These are phyloP conservation scores for Dolichallabes microphthalmus DNA, from an alignment of 2,113 vertebrate genomes.

Conservation along the genomic window DNA sequence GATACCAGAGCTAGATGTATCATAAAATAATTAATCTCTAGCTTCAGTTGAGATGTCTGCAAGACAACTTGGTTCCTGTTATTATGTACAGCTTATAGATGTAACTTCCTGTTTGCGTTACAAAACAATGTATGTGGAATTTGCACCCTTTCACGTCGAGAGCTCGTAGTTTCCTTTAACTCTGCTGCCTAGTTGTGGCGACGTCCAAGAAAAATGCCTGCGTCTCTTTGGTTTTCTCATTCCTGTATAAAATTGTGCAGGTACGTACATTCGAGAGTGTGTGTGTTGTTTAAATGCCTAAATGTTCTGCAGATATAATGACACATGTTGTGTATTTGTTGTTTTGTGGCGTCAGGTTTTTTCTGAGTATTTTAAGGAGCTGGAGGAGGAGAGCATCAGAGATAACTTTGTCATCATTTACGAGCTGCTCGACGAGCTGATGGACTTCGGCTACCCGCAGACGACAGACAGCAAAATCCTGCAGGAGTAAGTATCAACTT, in stretches of 20 bases:
- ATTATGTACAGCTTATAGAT: not conserved
- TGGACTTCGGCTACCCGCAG: conserved; percentile 98
- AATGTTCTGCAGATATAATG: not conserved
- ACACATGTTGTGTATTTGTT: not conserved
- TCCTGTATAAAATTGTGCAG: conserved; percentile 98
- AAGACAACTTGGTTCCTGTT: not conserved
- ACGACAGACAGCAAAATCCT: conserved; percentile 98
- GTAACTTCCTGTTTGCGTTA: not conserved
- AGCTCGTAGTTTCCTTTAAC: conserved; percentile 69
- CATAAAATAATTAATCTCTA: not conserved
- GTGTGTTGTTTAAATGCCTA: not conserved
- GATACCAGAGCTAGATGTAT: not conserved
- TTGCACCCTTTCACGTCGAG: not conserved
- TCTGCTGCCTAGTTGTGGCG: conserved; percentile 82
- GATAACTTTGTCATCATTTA: conserved; percentile 99
- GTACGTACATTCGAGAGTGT: conserved; percentile 56
- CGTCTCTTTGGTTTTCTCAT: conserved; percentile 95
- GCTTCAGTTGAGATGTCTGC: not conserved
- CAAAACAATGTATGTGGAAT: not conserved
- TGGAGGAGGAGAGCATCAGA: conserved; percentile 98
- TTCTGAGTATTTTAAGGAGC: conserved; percentile 97
- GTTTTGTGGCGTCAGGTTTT: conserved; percentile 79
- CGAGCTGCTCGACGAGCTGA: conserved; percentile 95
- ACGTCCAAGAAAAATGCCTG: conserved; percentile 98
- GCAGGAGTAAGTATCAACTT: conserved; percentile 85